phyloP scores from a whole-genome alignment of 2,797 vertebrate genomes.

The Notamacropus eugenii region DNA sequence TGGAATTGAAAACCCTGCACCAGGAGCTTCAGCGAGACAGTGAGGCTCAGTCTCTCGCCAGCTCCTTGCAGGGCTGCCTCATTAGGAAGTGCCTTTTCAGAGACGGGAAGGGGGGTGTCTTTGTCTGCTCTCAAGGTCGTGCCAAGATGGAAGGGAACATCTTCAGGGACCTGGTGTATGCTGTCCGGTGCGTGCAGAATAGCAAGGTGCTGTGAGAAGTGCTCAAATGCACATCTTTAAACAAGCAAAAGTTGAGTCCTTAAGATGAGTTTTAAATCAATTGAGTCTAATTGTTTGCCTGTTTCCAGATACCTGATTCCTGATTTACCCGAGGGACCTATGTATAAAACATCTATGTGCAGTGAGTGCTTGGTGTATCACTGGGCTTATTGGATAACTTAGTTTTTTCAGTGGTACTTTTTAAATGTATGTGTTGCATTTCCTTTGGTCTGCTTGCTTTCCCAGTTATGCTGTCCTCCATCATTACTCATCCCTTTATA shows the following conservation, averaged over 20 bases:
- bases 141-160: conserved; percentile 91
- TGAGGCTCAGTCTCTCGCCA: conserved; percentile 88
- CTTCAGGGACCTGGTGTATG: conserved; percentile 90
- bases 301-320: background rate
- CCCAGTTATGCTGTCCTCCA: background rate
- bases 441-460: background rate
- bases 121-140: conserved; percentile 90
- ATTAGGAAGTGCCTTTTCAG: conserved; percentile 91
- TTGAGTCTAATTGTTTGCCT: background rate
- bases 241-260: background rate
- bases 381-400: conserved; percentile 10
- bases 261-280: background rate
- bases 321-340: background rate
- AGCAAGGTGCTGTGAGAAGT: conserved; percentile 87
- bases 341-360: background rate
- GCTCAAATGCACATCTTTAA: background rate
- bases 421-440: conserved; percentile 12
- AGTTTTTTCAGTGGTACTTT: background rate
- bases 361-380: background rate
- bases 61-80: conserved; percentile 89
- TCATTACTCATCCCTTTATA: background rate
- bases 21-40: conserved; percentile 92
- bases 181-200: conserved; percentile 91
- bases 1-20: conserved; percentile 87
- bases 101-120: conserved; percentile 91